A percentile compares a stretch with the other conserved stretches of the same genome.
phyloP scores from a whole-genome alignment of 2,888 invertebrate genomes.

The Limnephilus auricula region DNA sequence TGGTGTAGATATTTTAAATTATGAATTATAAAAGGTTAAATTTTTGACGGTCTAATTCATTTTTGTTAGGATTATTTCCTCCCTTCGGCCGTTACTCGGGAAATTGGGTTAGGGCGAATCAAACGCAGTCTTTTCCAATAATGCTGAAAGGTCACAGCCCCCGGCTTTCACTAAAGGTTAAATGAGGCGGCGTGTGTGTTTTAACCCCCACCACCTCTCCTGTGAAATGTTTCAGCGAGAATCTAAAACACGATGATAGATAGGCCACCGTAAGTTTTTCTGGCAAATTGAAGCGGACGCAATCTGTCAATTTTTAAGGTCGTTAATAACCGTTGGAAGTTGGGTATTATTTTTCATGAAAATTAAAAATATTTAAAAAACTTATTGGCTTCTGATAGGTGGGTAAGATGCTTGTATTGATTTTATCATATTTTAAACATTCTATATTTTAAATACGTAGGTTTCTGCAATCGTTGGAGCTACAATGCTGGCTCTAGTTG shows the following conservation, averaged over 20 bases:
- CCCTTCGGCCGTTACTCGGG: background rate
- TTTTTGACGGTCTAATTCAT: background rate
- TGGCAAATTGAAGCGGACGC: background rate
- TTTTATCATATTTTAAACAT: background rate
- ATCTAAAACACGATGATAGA: background rate
- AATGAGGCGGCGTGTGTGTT: conserved; percentile 2
- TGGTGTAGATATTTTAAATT: background rate
- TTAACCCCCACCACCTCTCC: background rate
- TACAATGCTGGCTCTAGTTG: too few relatives aligned
- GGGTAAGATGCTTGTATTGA: background rate
- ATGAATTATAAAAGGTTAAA: background rate
- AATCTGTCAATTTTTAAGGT: background rate
- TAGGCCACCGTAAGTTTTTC: background rate
- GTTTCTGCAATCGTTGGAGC: too few relatives aligned
- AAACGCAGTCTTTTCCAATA: conserved; percentile 17
- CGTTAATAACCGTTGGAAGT: background rate
- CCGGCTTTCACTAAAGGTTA: background rate
- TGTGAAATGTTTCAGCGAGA: background rate
- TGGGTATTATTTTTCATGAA: background rate
- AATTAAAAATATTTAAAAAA: background rate
- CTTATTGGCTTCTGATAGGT: background rate
- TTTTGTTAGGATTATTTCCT: background rate
- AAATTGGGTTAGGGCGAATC: background rate
- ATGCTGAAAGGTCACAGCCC: conserved; percentile 3
- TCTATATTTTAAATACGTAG: too few relatives aligned